Evolutionary conservation across 2,797 vertebrate genomes (phyloP), one percentile per base, ranked within the genome.

Genomic region (Saxicola maurus): DNA sequence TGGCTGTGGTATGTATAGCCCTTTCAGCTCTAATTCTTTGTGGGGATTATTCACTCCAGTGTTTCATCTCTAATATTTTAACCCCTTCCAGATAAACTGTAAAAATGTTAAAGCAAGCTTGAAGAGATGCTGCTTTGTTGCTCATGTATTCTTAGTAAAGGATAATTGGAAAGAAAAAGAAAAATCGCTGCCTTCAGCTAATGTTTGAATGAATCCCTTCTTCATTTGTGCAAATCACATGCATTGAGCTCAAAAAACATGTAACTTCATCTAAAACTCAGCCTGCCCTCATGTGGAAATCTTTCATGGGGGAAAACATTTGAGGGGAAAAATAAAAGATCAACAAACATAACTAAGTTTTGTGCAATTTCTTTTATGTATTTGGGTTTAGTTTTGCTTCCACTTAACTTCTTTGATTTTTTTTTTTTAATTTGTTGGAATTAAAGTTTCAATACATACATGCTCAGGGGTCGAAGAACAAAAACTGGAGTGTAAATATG

Each of bases 31-130:
- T 67, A 52, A 51, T 51, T 60, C n/a, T 57, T 67, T 49, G 10
- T 19, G n/a, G 46, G 51, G 45, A 67, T 80, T 67, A 40, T 45
- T 89, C 49, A 31, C 13, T 55, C 13, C 35, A 45, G 17, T 61
- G 17, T 48, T 87, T 65, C 16, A 38, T 38, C 35, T 82, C 30
- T 28, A 64, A 6, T 28, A 23, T 81, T 88, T 88, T 89, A 90
- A 89, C 12, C 7, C 14, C 9, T 75, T 56, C 9, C 25, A 17
- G 20, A 6, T 30, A 49, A 65, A 74, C 38, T 15, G 6, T 42
- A 30, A 33, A 60, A 52, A 56, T 19, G 0, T 33, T 55, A 66
- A 89, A 82, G 8, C 13, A 42, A 75, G 3, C 18, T 66, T 86
- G 25, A 75, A 45, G 57, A 64, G 60, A 19, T 6, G 18, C 23